Base-by-base conservation (phyloP, 92 coral and sea anemone genomes). In the Parazoanthus darwini region DNA sequence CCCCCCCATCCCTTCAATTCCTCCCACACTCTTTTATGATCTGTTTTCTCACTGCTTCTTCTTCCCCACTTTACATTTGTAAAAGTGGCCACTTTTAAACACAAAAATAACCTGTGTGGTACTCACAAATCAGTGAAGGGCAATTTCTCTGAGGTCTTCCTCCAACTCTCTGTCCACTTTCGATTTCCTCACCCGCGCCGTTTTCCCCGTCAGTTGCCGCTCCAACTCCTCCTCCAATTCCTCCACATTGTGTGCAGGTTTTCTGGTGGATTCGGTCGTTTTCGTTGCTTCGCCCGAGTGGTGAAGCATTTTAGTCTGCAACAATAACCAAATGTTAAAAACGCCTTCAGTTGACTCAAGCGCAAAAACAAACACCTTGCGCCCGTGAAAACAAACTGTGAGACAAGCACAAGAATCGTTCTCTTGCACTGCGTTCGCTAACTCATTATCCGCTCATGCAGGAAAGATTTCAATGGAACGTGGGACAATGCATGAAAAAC, bases 151-250 rank as follows among this genome's bases (percentile, higher is more conserved):
- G 50, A 81, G 85, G 46, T 81, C 85, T 81, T 35, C 44, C 74
- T 81, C 85, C 54, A 81, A 38, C 22, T 20, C 85, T 63, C 5
- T 81, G 36, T 59, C 35, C 25, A 59, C 13, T 37, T 81, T 22
- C 13, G 85, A 81, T 39, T 59, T 81, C 59, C 43, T 63, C 48
- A 81, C 85, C 15, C 85, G 71, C 39, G 48, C 46, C 42, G 66
- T 56, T 33, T 81, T 81, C 5, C 26, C n/a, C 43, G 6, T 81
- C 6, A 81, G 44, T 50, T 81, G 26, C 35, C 43, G 35, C 85
- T 81, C 85, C 48, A 81, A 65, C 5, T 81, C 73, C 38, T 81
- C 74, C 48, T 81, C 85, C 74, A 81, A 26, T 4, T 81, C 85
- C n/a, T 59, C 70, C 71, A 81, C 56, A 36, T 63, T 59, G 26